phyloP scores from a whole-genome alignment of 2,113 vertebrate genomes.

The Deroptyus accipitrinus region DNA sequence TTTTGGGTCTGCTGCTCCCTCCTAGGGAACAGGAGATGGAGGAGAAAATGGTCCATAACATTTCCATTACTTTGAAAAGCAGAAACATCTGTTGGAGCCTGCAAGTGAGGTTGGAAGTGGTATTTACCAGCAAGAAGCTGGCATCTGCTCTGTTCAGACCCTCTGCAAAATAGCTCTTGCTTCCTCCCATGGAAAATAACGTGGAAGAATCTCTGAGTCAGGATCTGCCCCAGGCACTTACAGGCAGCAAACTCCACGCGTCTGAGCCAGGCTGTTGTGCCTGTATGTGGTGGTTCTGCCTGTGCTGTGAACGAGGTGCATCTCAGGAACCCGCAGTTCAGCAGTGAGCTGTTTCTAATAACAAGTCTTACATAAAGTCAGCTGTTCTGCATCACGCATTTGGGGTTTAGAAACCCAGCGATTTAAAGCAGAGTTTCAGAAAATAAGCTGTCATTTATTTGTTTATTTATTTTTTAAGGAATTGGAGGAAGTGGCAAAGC shows the following conservation, averaged over 20 bases:
- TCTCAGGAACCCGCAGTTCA: not conserved
- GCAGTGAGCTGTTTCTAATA: slow-evolving; percentile 56
- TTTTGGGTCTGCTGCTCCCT: not conserved
- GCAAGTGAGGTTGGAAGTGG: slow-evolving; percentile 44
- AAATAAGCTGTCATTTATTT: not conserved
- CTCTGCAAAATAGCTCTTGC: not conserved
- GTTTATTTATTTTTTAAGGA: not conserved
- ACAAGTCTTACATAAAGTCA: slow-evolving; percentile 29
- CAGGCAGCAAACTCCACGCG: not conserved
- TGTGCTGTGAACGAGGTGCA: not conserved
- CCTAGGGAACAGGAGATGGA: slow-evolving; percentile 12
- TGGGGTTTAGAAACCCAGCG: not conserved
- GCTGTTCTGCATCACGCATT: slow-evolving; percentile 34
- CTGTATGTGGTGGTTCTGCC: not conserved
- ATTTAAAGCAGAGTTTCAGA: not conserved
- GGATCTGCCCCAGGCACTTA: slow-evolving; percentile 40
- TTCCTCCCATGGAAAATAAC: slow-evolving; percentile 55
- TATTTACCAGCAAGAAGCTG: slow-evolving; percentile 50
- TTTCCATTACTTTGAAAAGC: slow-evolving; percentile 60
- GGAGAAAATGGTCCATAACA: slow-evolving; percentile 61
- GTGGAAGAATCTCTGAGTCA: slow-evolving; percentile 52
- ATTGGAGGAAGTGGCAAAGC: not conserved
- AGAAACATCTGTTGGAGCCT: slow-evolving; percentile 64
- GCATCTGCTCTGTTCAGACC: slow-evolving; percentile 10
- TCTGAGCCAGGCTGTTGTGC: not conserved